Percentiles rank a stretch among this genome's conserved stretches.
phyloP scores from a whole-genome alignment of 2,113 vertebrate species.

The Sceloporus tristichus region DNA sequence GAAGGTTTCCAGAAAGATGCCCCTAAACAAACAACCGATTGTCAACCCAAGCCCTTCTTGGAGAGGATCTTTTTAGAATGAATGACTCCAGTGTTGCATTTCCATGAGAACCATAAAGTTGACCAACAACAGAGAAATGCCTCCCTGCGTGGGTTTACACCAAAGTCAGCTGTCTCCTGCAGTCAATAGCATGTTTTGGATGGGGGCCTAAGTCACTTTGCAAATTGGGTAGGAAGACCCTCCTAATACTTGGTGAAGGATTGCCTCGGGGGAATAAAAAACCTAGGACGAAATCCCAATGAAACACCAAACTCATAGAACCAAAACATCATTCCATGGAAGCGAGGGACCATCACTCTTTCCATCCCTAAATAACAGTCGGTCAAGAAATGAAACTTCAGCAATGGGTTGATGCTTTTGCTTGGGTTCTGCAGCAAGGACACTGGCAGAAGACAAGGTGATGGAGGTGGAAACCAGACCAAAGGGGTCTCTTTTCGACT shows the following conservation, averaged over 20 bases:
- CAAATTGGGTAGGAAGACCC: neutral
- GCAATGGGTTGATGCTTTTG: neutral
- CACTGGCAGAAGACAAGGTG: neutral
- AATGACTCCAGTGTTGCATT: slow-evolving; percentile 34
- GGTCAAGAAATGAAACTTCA: slow-evolving; percentile 62
- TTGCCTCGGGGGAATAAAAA: neutral
- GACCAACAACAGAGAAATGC: too few relatives aligned
- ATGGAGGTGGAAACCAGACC: neutral
- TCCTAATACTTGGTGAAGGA: neutral
- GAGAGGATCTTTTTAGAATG: slow-evolving; percentile 48
- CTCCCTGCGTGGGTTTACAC: neutral
- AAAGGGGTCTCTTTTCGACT: neutral
- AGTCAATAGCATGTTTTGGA: neutral
- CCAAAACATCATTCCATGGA: slow-evolving; percentile 47
- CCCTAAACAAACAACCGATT: slow-evolving; percentile 26
- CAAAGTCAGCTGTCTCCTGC: neutral
- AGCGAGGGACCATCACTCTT: slow-evolving; percentile 26
- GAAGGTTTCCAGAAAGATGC: neutral
- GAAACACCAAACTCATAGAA: slow-evolving; percentile 51
- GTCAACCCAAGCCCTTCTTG: neutral
- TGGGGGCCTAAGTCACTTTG: neutral
- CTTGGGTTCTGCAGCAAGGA: slow-evolving; percentile 41
- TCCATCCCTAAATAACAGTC: slow-evolving; percentile 59
- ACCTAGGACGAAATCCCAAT: neutral
- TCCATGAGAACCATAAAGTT: slow-evolving; percentile 37